Base-by-base conservation (phyloP, 2,113 vertebrate species). In the Girardinichthys multiradiatus region DNA sequence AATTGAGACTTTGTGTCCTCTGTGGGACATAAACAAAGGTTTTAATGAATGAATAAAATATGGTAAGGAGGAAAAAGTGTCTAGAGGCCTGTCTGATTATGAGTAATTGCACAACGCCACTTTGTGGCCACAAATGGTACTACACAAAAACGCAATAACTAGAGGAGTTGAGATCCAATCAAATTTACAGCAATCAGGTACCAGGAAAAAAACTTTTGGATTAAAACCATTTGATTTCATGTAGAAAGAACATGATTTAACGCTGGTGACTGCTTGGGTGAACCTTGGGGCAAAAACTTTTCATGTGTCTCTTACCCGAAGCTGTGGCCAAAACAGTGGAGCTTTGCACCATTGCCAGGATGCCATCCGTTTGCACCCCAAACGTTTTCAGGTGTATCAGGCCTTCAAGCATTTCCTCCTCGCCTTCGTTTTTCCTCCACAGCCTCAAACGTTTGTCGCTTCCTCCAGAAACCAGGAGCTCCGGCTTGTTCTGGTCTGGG, bases 331-430 rank as follows among this genome's bases (percentile, higher is more conserved):
- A 76, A 79, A 95, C 80, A 0, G 84, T 82, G 29, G 82, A 65
- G 79, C 92, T 97, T 28, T 91, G 88, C 0, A 92, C 94, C 30
- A 97, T 69, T 4, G 94, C 94, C 29, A 91, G 86, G 60, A 96
- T 68, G 24, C 83, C 15, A 2, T 91, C 94, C 14, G 63, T 54
- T 17, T 95, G 91, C 19, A 15, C 74, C 12, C 66, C 78, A n/a
- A 95, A 91, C 30, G 76, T 10, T 57, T 84, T 90, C 30, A 72
- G 65, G 14, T 79, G 78, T 8, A 54, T 28, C 79, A 88, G 86
- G 2, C 31, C 57, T 33, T 60, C 75, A 57, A 10, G 58, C 13
- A 10, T 2, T 0, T 28, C 80, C 11, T 57, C 14, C 3, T 60
- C 79, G 28, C 45, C 78, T 4, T 54, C 70, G 4, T 30, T 35